Evolutionary conservation across 2,888 invertebrate species (phyloP).

Genomic region (Aromia moschata): DNA sequence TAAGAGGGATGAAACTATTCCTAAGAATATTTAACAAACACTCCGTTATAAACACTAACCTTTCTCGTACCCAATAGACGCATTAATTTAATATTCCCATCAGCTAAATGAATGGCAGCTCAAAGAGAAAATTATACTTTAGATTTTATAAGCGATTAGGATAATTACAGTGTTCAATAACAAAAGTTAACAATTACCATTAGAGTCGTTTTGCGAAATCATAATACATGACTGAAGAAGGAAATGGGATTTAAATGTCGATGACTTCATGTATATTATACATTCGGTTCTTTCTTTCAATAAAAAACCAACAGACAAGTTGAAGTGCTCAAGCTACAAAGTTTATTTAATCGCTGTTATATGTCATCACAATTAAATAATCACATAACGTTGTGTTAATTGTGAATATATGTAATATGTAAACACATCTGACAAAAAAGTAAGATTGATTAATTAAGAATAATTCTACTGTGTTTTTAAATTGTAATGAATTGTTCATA

Average conservation of each 20-base stretch:
- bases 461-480: too few species aligned
- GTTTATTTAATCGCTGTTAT: background rate
- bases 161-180: slow-evolving; percentile 10
- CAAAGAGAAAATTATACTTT: background rate
- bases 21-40: too few species aligned
- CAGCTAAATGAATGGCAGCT: too few species aligned
- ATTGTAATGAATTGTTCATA: too few species aligned
- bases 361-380: background rate
- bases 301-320: background rate
- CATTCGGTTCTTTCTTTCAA: background rate
- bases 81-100: too few species aligned
- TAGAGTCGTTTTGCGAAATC: slow-evolving; percentile 2
- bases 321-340: background rate
- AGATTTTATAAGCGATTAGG: background rate
- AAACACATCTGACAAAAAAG: too few species aligned
- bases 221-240: slow-evolving; percentile 9
- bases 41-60: too few species aligned
- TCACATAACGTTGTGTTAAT: background rate
- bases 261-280: slow-evolving; percentile 13
- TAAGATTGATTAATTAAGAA: too few species aligned
- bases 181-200: slow-evolving; percentile 15
- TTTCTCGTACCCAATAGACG: too few species aligned
- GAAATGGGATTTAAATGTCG: slow-evolving; percentile 16
- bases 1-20: too few species aligned
- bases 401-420: too few species aligned